A percentile compares a stretch with the other conserved stretches of the same genome.
These are phyloP conservation scores for Holothuria glaberrima DNA, from an alignment of 35 echinoderm and acorn worm genomes.

Conservation along the genomic window DNA sequence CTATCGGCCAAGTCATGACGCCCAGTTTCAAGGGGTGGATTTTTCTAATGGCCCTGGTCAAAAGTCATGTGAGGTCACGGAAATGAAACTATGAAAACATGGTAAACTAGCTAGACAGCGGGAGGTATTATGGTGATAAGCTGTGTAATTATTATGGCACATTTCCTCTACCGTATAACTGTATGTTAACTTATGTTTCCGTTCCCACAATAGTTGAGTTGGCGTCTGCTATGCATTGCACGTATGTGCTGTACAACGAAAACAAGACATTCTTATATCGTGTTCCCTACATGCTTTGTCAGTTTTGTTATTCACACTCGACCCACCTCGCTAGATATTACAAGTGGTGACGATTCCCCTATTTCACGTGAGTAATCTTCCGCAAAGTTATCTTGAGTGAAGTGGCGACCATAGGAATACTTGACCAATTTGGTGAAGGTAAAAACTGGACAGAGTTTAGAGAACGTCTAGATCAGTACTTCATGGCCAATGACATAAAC, in stretches of 20 bases:
- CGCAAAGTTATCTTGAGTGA: not conserved
- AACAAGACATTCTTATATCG: not conserved
- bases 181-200: too few relatives aligned
- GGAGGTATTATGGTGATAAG: too few relatives aligned
- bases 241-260: not conserved
- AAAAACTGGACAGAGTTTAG: constrained; percentile 37
- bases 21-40: too few relatives aligned
- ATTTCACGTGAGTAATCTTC: not conserved
- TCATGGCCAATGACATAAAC: constrained; percentile 8
- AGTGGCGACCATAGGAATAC: not conserved
- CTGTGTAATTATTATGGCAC: too few relatives aligned
- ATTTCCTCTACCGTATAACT: too few relatives aligned
- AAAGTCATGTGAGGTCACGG: too few relatives aligned
- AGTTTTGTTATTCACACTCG: not conserved
- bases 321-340: not conserved
- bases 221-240: too few relatives aligned
- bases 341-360: not conserved
- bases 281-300: not conserved
- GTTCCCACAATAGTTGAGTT: too few relatives aligned
- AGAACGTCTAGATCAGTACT: constrained; percentile 24
- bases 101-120: too few relatives aligned
- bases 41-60: too few relatives aligned
- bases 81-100: too few relatives aligned
- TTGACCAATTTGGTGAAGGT: not conserved
- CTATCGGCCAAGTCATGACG: too few relatives aligned